These are phyloP conservation scores for Drosophila nasuta DNA, from an alignment of 1,140 invertebrate genomes.

Conservation along the genomic window DNA sequence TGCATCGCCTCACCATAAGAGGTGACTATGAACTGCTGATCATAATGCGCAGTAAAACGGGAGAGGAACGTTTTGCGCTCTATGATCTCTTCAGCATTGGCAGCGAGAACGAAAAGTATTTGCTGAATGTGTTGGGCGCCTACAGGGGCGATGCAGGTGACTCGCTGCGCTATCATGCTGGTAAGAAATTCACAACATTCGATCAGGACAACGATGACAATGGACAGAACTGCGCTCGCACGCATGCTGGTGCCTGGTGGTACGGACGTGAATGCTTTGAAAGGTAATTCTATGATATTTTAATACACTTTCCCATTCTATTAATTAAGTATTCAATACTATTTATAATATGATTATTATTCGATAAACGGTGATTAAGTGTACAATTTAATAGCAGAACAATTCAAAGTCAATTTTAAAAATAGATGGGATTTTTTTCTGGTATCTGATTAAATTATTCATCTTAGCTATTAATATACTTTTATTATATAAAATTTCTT, in stretches of 20 bases:
- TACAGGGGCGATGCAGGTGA: conserved; percentile 89
- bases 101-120: conserved; percentile 88
- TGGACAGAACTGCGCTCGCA: conserved; percentile 88
- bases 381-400: too few relatives aligned
- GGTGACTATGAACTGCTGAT: conserved; percentile 88
- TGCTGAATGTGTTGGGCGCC: conserved; percentile 87
- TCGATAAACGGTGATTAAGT: too few relatives aligned
- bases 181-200: conserved; percentile 89
- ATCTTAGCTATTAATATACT: too few relatives aligned
- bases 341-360: too few relatives aligned
- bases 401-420: too few relatives aligned
- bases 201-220: conserved; percentile 90
- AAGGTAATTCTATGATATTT: conserved; percentile 38
- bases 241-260: conserved; percentile 89
- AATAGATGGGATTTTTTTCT: too few relatives aligned
- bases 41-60: conserved; percentile 87
- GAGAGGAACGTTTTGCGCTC: conserved; percentile 86
- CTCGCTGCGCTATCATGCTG: conserved; percentile 89
- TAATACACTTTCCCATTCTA: too few relatives aligned
- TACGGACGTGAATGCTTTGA: conserved; percentile 85
- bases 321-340: too few relatives aligned
- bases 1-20: conserved; percentile 86
- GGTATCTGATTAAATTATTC: too few relatives aligned
- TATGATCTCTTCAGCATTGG: conserved; percentile 89
- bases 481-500: too few relatives aligned